Evolutionary conservation across 2,888 invertebrate species (phyloP), one percentile per base, ranked within the genome.

Genomic region (Dicranocentrus wangi): DNA sequence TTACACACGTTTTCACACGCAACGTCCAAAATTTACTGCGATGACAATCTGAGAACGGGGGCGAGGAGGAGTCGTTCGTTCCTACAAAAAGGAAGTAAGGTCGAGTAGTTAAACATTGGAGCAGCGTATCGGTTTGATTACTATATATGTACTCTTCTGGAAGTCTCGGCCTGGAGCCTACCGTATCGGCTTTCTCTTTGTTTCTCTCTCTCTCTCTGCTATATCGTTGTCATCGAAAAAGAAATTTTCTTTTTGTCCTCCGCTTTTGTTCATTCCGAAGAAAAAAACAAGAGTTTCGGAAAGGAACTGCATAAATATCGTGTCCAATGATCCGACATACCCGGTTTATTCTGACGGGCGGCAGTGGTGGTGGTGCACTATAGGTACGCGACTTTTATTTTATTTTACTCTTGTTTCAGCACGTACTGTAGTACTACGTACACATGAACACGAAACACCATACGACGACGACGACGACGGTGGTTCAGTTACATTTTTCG

Each of bases 261-360:
- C 13, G n/a, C 28, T 65, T 55, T 39, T 60, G 15, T 60, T 27
- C 60, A 1, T 17, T 60, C 28, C 21, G 32, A 2, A 21, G 17
- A 17, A 17, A 53, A 47, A 7, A 53, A 53, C 21, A 21, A 53
- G 21, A 17, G 19, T 39, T 2, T 63, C 61, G 53, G 66, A 73
- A 68, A 79, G 73, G 60, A 77, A 76, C 82, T 87, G 86, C 86
- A 86, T 87, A 87, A 87, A 87, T 87, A 85, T 85, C 85, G 75
- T 86, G 84, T 87, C 86, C 86, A 87, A 87, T 87, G 87, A 87
- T 86, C 87, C 87, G 86, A 82, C 68, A 71, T 81, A 7, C 82
- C 84, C 84, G 86, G 83, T 87, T 85, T 80, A 73, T 60, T 73
- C 68, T 55, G 42, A 51, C 47, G 10, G n/a, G n/a, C n/a, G n/a